Evolutionary conservation across 2,888 invertebrate genomes (phyloP).

Genomic region (Panopea generosa): DNA sequence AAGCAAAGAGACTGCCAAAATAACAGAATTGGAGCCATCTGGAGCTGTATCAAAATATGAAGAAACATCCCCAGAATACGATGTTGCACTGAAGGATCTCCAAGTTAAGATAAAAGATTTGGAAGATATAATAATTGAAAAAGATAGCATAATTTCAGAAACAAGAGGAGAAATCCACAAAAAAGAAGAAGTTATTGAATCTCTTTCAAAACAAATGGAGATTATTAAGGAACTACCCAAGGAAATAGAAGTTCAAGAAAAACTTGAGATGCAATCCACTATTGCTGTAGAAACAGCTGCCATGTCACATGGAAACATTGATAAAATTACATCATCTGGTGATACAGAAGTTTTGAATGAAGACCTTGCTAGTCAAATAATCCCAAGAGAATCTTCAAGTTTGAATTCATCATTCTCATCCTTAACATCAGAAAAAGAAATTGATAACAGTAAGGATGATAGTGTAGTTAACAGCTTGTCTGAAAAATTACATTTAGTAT

Average conservation of each 20-base stretch:
- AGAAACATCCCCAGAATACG: no score
- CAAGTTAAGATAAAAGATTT: slow-evolving; percentile 13
- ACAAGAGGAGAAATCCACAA: slow-evolving; percentile 30
- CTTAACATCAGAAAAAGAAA: slow-evolving; percentile 29
- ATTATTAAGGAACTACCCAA: not conserved
- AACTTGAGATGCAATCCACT: not conserved
- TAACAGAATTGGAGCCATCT: not conserved
- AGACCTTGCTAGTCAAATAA: slow-evolving; percentile 10
- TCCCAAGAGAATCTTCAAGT: slow-evolving; percentile 32
- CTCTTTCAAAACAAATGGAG: slow-evolving; percentile 30
- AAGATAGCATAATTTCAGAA: slow-evolving; percentile 31
- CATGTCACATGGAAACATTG: no score
- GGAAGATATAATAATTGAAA: slow-evolving; percentile 19
- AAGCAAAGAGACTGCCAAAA: not conserved
- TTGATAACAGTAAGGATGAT: slow-evolving; percentile 1
- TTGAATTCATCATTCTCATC: slow-evolving; percentile 54
- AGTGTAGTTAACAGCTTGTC: slow-evolving; percentile 14
- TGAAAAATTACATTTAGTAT: slow-evolving; percentile 28
- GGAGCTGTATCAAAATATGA: no score
- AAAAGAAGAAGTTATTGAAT: slow-evolving; percentile 38
- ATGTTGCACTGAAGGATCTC: not conserved
- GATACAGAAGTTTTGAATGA: slow-evolving; percentile 10
- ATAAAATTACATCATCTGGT: not conserved
- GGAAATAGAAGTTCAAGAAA: not conserved
- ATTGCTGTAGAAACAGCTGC: no score